phyloP scores from a whole-genome alignment of 2,888 invertebrate species.

The Eurytoma californica region DNA sequence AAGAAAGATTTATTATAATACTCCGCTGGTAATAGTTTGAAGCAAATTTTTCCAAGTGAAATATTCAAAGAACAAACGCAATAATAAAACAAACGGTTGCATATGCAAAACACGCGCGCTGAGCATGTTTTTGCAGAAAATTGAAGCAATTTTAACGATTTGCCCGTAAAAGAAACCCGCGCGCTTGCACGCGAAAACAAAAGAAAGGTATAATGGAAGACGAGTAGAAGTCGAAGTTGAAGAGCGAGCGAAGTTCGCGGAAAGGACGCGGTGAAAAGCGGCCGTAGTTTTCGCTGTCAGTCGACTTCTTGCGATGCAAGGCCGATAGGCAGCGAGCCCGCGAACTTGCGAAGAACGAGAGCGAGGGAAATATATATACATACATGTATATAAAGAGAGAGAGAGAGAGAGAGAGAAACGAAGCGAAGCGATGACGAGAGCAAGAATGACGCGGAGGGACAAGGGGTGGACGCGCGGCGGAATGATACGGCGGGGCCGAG shows the following conservation, averaged over 20 bases:
- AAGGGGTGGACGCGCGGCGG: conserved; percentile 25
- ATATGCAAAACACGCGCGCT: background rate
- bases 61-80: no score
- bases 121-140: no score
- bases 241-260: conserved; percentile 18
- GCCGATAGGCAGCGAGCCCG: conserved; percentile 54
- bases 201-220: conserved; percentile 5
- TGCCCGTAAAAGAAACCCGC: no score
- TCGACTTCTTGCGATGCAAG: conserved; percentile 48
- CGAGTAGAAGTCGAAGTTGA: background rate
- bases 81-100: background rate
- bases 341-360: conserved; percentile 55
- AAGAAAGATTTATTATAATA: no score
- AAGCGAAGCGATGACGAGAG: conserved; percentile 30
- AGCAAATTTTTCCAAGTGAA: no score
- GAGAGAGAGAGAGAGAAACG: conserved; percentile 33
- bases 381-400: conserved; percentile 54
- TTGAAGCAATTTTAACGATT: no score
- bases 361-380: no score
- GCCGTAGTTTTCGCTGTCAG: conserved; percentile 55
- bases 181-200: no score
- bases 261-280: conserved; percentile 33
- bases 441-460: conserved; percentile 7
- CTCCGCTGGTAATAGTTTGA: no score
- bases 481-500: conserved; percentile 56